Percentiles rank a stretch among this genome's conserved stretches.
phyloP scores from a whole-genome alignment of 2,797 vertebrate species.

The Arrhamphus sclerolepis region DNA sequence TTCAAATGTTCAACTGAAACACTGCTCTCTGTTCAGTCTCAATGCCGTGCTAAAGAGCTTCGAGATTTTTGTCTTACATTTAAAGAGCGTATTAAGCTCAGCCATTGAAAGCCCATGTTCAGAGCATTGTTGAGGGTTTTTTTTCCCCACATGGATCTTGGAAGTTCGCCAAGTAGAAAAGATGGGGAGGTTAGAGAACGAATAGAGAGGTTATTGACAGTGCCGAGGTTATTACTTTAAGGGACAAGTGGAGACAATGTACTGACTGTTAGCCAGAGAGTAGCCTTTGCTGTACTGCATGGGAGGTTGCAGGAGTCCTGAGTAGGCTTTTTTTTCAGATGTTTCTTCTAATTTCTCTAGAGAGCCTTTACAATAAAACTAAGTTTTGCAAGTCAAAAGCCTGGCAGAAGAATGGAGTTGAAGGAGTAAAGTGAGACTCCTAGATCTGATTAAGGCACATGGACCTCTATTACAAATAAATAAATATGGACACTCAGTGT shows the following conservation, averaged over 20 bases:
- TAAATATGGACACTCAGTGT: too few species aligned
- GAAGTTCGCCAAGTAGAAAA: constrained; percentile 76
- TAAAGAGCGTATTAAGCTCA: constrained; percentile 77
- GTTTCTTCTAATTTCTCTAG: constrained; percentile 59
- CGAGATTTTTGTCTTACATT: constrained; percentile 80
- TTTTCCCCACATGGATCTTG: constrained; percentile 67
- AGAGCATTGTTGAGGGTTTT: constrained; percentile 77
- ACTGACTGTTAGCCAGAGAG: constrained; percentile 83
- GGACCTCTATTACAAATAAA: too few species aligned
- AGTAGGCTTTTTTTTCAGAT: constrained; percentile 60
- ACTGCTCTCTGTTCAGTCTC: constrained; percentile 60
- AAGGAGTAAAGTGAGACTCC: constrained; percentile 62
- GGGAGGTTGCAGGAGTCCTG: constrained; percentile 83
- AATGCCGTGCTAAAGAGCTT: constrained; percentile 79
- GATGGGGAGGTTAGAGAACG: constrained; percentile 70
- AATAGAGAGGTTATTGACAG: constrained; percentile 81
- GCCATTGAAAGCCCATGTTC: constrained; percentile 75
- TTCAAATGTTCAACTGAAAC: constrained; percentile 37
- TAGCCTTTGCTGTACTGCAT: constrained; percentile 78
- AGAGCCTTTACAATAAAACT: constrained; percentile 77
- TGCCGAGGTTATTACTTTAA: constrained; percentile 77
- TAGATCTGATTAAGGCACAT: constrained; percentile 56
- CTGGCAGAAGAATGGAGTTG: constrained; percentile 54
- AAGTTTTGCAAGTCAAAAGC: constrained; percentile 84
- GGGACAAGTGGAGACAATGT: constrained; percentile 86